phyloP scores from a whole-genome alignment of 1,140 invertebrate species.

The Choristoneura fumiferana region DNA sequence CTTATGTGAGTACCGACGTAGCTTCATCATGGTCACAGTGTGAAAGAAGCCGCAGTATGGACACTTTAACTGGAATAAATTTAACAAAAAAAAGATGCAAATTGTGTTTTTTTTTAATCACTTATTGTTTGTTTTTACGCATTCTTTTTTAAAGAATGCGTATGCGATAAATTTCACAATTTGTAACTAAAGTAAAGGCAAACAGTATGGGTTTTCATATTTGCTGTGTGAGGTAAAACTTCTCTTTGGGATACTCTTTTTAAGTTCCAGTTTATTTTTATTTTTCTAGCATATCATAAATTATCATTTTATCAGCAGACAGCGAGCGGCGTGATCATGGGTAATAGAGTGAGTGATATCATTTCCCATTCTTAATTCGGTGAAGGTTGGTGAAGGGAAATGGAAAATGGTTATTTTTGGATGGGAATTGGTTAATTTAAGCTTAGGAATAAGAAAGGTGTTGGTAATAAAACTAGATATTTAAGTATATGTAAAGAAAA shows the following conservation, averaged over 20 bases:
- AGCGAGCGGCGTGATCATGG: slow-evolving; percentile 38
- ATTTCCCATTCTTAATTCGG: slow-evolving; percentile 66
- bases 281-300: slow-evolving; percentile 45
- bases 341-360: slow-evolving; percentile 66
- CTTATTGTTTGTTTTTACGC: no score
- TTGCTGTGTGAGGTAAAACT: no score
- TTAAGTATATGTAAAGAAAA: background rate
- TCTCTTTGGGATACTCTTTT: no score
- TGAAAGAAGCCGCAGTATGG: no score
- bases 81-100: background rate
- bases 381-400: slow-evolving; percentile 48
- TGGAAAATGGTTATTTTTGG: slow-evolving; percentile 21
- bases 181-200: no score
- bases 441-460: slow-evolving; percentile 32
- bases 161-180: no score
- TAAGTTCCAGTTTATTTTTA: slow-evolving; percentile 37
- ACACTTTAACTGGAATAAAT: no score
- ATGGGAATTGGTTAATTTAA: slow-evolving; percentile 13
- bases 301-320: slow-evolving; percentile 39
- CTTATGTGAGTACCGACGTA: slow-evolving; percentile 23
- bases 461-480: slow-evolving; percentile 18
- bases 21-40: background rate
- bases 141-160: no score
- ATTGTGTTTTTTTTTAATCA: background rate
- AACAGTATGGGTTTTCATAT: no score